Evolutionary conservation across 1,140 invertebrate species (phyloP).

Genomic region (Brachionus calyciflorus): DNA sequence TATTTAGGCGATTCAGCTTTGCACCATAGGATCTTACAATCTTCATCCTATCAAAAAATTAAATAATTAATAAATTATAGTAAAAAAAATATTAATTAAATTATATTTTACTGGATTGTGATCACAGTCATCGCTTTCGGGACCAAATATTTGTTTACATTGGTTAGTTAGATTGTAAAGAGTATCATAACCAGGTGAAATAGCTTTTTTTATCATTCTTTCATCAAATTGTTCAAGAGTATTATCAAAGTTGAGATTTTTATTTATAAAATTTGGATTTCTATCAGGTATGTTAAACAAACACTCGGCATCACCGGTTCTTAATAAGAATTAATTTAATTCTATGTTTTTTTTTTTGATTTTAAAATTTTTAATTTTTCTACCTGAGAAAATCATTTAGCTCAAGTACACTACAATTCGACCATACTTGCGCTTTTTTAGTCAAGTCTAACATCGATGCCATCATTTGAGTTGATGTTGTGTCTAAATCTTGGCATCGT

Average conservation of each 20-base stretch:
- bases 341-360: no score
- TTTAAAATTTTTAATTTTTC: neutral
- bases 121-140: conserved; percentile 28
- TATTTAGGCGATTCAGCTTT: neutral
- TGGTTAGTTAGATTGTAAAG: conserved; percentile 22
- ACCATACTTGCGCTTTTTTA: conserved; percentile 16
- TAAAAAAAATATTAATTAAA: neutral
- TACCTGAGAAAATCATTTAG: conserved; percentile 44
- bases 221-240: conserved; percentile 37
- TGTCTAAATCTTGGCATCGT: conserved; percentile 6
- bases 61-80: neutral
- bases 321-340: no score
- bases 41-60: conserved; percentile 20
- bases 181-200: neutral
- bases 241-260: conserved; percentile 1
- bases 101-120: neutral
- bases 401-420: conserved; percentile 40
- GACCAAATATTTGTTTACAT: conserved; percentile 40
- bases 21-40: conserved; percentile 39
- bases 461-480: conserved; percentile 32
- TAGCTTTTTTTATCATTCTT: neutral
- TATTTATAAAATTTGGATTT: neutral
- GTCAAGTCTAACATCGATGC: conserved; percentile 6
- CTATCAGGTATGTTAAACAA: conserved; percentile 12
- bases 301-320: conserved; percentile 32